phyloP scores from a whole-genome alignment of 2,113 vertebrate species.

The Corvus moneduloides region DNA sequence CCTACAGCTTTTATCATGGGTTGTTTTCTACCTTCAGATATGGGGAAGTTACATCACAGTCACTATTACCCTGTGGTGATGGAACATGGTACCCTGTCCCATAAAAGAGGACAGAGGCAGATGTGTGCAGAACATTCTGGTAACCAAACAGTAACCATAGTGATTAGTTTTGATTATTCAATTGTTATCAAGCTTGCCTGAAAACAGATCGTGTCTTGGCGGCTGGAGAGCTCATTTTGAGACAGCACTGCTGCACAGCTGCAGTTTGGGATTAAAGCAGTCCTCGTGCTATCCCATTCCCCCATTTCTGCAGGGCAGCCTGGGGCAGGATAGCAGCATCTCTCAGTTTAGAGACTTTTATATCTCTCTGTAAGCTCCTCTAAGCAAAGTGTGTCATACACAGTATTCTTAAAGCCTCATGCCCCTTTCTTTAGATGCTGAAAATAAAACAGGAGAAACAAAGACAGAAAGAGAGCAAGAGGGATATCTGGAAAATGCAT shows the following conservation, averaged over 20 bases:
- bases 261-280: not conserved
- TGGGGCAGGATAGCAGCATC: not conserved
- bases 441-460: not conserved
- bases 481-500: not conserved
- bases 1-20: not conserved
- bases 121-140: accelerated
- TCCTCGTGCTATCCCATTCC: accelerated
- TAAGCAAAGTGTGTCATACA: not conserved
- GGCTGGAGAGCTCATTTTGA: accelerated
- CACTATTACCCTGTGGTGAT: accelerated
- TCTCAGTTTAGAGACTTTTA: not conserved
- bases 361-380: not conserved
- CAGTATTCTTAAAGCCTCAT: not conserved
- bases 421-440: not conserved
- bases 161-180: not conserved
- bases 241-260: not conserved
- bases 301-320: not conserved
- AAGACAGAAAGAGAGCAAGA: not conserved
- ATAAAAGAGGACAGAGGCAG: not conserved
- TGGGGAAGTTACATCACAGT: not conserved
- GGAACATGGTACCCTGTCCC: not conserved
- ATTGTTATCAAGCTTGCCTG: not conserved
- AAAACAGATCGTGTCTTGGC: not conserved
- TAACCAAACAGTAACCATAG: not conserved
- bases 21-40: not conserved